Conservation (phyloP, 2,113 vertebrate genomes). For the Euleptes europaea region DNA sequence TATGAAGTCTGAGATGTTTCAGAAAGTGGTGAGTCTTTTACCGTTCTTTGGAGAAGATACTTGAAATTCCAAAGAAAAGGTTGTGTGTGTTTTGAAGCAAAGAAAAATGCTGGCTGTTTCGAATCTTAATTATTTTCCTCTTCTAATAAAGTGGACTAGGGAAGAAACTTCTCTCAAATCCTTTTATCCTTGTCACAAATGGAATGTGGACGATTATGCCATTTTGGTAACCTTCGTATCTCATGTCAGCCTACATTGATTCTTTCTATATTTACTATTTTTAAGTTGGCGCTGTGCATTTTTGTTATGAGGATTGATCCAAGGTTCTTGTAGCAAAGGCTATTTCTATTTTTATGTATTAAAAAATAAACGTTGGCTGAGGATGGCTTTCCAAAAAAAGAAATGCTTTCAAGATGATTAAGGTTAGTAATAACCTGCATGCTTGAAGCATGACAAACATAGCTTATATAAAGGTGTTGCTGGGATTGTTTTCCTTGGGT, state of each 20-base stretch:
- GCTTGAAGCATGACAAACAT: background rate
- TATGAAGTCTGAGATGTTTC: background rate
- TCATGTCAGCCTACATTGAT: background rate
- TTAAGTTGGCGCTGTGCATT: background rate
- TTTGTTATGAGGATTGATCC: background rate
- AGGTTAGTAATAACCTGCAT: background rate
- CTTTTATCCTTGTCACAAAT: background rate
- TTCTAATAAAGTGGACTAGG: background rate
- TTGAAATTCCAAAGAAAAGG: background rate
- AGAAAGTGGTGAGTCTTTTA: background rate
- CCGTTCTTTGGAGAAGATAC: background rate
- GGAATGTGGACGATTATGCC: background rate
- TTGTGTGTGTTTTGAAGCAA: background rate
- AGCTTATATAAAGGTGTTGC: background rate
- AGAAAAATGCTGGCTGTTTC: background rate
- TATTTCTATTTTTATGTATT: background rate
- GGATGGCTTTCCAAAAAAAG: background rate
- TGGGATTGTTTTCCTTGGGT: background rate
- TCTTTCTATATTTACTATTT: slow-evolving; percentile 15
- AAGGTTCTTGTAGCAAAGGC: background rate
- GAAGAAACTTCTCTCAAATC: accelerated
- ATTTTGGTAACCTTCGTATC: background rate
- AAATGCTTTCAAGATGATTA: background rate
- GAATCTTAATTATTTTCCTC: background rate
- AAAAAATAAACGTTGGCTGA: background rate